Evolutionary conservation across 2,113 vertebrate species (phyloP).

Genomic region (Megaleporinus macrocephalus): DNA sequence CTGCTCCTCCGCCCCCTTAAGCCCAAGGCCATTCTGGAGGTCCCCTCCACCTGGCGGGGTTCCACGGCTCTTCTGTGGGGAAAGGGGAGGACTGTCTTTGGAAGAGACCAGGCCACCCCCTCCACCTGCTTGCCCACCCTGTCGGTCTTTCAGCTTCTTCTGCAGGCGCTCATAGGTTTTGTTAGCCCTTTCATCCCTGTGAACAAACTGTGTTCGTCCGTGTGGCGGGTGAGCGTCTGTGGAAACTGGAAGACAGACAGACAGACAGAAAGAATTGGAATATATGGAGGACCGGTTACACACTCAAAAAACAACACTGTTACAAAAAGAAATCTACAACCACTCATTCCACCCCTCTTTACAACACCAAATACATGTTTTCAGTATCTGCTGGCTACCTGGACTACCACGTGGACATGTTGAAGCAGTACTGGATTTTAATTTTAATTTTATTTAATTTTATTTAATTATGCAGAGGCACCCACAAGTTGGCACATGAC

Average conservation of each 20-base stretch:
- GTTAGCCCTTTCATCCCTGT: constrained; percentile 91
- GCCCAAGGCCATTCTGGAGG: constrained; percentile 86
- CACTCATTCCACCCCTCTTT: too few species aligned
- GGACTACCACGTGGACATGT: too few species aligned
- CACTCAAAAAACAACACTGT: background rate
- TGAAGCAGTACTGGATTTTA: too few species aligned
- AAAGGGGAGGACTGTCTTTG: constrained; percentile 92
- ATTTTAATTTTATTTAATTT: too few species aligned
- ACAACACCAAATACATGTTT: too few species aligned
- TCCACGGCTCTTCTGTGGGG: constrained; percentile 86
- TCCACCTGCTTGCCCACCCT: constrained; percentile 77
- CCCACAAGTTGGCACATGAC: too few species aligned
- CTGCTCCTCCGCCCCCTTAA: constrained; percentile 75
- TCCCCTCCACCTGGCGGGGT: constrained; percentile 75
- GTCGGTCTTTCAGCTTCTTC: constrained; percentile 94
- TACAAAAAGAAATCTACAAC: background rate
- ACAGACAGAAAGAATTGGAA: background rate
- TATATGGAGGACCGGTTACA: background rate
- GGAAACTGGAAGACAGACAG: constrained; percentile 57
- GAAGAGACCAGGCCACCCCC: constrained; percentile 75
- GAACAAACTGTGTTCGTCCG: constrained; percentile 85
- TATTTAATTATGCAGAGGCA: too few species aligned
- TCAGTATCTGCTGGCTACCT: too few species aligned
- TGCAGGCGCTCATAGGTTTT: constrained; percentile 95
- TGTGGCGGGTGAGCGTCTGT: constrained; percentile 88